Evolutionary conservation across 2,888 invertebrate species (phyloP).

Genomic region (Drosophila fungiperda): DNA sequence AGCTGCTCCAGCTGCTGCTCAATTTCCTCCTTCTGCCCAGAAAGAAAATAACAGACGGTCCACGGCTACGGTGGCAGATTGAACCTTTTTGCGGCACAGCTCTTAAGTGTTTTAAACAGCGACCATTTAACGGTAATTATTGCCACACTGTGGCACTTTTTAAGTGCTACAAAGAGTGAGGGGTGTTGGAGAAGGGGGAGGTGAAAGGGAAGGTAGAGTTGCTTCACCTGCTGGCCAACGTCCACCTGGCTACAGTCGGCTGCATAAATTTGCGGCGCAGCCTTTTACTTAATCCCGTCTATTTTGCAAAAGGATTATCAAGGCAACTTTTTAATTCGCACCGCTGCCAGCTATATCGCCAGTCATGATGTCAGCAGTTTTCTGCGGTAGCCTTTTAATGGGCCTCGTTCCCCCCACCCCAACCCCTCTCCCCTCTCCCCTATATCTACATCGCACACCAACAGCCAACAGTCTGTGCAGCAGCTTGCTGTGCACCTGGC

Average conservation of each 20-base stretch:
- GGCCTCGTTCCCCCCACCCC: constrained; percentile 10
- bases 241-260: constrained; percentile 55
- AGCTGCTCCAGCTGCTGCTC: constrained; percentile 4
- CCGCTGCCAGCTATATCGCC: constrained; percentile 25
- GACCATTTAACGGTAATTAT: constrained; percentile 79
- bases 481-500: constrained; percentile 4
- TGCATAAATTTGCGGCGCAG: constrained; percentile 75
- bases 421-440: background rate
- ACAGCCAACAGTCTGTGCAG: background rate
- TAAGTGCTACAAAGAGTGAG: constrained; percentile 55
- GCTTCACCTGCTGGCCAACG: constrained; percentile 52
- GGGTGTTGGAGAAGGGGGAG: background rate
- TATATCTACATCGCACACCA: background rate
- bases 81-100: constrained; percentile 50
- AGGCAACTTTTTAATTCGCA: constrained; percentile 78
- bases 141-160: constrained; percentile 80
- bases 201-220: background rate
- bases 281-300: constrained; percentile 79
- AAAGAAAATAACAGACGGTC: constrained; percentile 70
- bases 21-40: constrained; percentile 18
- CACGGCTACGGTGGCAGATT: constrained; percentile 50
- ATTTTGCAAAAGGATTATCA: constrained; percentile 80
- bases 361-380: constrained; percentile 71
- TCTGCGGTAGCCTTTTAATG: constrained; percentile 72
- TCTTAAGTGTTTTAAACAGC: constrained; percentile 77